Evolutionary conservation across 1,140 invertebrate genomes (phyloP), one percentile per base, ranked within the genome.

Genomic region (Cydia pomonella): DNA sequence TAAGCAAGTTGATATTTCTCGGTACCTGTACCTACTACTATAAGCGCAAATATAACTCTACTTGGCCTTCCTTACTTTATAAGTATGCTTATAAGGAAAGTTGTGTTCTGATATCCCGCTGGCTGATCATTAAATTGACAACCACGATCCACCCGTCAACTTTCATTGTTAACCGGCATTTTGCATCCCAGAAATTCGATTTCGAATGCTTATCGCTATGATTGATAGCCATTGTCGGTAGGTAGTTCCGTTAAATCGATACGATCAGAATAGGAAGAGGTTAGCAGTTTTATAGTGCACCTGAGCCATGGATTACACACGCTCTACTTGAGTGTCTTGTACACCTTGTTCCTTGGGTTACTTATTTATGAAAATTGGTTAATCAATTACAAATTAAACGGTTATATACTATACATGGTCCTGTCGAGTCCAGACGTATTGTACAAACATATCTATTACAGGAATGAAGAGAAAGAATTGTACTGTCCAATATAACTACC

Each of bases 81-180:
- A 86, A 81, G 79, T 80, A 86, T 84, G 85, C 84, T 83, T 79
- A 74, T 75, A 80, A 82, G 81, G 85, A 89, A 89, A 87, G 87
- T 89, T 82, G 78, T 76, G 79, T 79, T 79, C 78, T 82, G 84
- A 82, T 80, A 83, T 87, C 82, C 82, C 82, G 78, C 76, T 78
- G 80, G 76, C 76, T 79, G 82, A 79, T 80, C 84, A 83, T 85
- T 84, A 83, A 84, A 81, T 81, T 81, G 84, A 80, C 82, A 80
- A 80, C 83, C 80, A 75, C 84, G 85, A 87, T 82, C 82, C 85
- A 84, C 80, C 82, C 74, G 76, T 80, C 81, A 75, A 82, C 86
- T 86, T 85, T 87, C 83, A 86, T 88, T 87, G 85, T 88, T 88
- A 81, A 82, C 80, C 77, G 75, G 79, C 74, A 76, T 79, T 84